Evolutionary conservation across 30 jellyfish, hydroid and myxozoan genomes (phyloP).

Genomic region (Aurelia aurita complex sp. Pacific): DNA sequence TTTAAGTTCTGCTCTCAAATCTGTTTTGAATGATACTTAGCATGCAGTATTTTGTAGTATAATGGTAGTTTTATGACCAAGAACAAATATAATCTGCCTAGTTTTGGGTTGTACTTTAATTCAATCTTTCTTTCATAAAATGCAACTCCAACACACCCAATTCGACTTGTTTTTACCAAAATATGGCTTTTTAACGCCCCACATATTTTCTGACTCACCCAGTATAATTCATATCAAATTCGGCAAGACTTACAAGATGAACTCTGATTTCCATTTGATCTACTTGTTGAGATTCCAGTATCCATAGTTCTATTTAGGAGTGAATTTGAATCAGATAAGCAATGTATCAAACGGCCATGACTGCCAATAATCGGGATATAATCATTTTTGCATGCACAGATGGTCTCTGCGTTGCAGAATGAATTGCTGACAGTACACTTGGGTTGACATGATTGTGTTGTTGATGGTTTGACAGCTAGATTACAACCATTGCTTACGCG

Average conservation of each 20-base stretch:
- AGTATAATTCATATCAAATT: neutral
- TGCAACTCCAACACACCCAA: no score
- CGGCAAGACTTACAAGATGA: constrained; percentile 32
- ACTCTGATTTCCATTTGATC: constrained; percentile 18
- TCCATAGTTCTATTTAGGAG: constrained; percentile 21
- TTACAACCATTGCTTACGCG: constrained; percentile 49
- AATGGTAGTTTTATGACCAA: no score
- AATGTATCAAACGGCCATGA: constrained; percentile 47
- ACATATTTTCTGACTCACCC: no score
- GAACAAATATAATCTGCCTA: no score
- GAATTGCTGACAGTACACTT: constrained; percentile 53
- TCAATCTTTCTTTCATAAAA: no score
- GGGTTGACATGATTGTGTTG: constrained; percentile 48
- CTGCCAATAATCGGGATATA: constrained; percentile 52
- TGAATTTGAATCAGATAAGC: constrained; percentile 46
- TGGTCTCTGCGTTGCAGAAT: constrained; percentile 27
- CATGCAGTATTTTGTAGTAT: no score
- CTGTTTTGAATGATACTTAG: no score
- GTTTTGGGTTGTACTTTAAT: no score
- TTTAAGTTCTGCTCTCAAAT: no score
- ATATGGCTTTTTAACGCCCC: no score
- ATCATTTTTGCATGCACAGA: constrained; percentile 43
- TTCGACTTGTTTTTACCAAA: no score
- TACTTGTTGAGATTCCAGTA: constrained; percentile 6
- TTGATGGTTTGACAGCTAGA: constrained; percentile 39